phyloP scores from a whole-genome alignment of 2,113 vertebrate genomes.

The Microcebus lehilahytsara region DNA sequence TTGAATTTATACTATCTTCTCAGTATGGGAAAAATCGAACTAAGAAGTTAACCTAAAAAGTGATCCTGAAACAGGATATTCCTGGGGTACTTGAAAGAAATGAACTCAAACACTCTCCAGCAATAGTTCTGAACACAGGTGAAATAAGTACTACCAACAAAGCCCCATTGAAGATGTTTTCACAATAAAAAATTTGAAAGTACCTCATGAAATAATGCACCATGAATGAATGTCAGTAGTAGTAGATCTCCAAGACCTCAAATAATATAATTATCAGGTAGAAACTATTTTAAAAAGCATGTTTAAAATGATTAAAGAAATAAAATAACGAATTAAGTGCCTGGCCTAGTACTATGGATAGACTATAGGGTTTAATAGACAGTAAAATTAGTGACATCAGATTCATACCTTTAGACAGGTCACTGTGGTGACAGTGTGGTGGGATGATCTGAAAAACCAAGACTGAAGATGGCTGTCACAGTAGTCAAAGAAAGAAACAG shows the following conservation, averaged over 20 bases:
- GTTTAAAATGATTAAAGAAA: slow-evolving; percentile 29
- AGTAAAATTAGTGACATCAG: not conserved
- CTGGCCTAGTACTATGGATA: not conserved
- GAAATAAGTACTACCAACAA: slow-evolving; percentile 13
- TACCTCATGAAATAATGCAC: not conserved
- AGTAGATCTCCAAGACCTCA: not conserved
- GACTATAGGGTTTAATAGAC: not conserved
- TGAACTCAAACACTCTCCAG: not conserved
- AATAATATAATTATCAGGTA: slow-evolving; percentile 1
- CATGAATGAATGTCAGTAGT: not conserved
- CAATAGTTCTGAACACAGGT: not conserved
- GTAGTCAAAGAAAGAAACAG: not conserved
- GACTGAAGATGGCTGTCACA: not conserved
- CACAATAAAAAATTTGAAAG: slow-evolving; percentile 28
- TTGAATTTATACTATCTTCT: not conserved
- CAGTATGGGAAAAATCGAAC: not conserved
- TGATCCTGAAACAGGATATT: slow-evolving; percentile 19
- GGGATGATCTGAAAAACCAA: not conserved
- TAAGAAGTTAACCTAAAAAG: slow-evolving; percentile 26
- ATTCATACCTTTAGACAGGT: not conserved
- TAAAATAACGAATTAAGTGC: not conserved
- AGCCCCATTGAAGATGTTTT: not conserved
- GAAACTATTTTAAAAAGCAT: slow-evolving; percentile 14
- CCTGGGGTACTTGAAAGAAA: not conserved
- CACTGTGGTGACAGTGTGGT: not conserved